Evolutionary conservation across 2,797 vertebrate genomes (phyloP).

Genomic region (Peromyscus attwateri): DNA sequence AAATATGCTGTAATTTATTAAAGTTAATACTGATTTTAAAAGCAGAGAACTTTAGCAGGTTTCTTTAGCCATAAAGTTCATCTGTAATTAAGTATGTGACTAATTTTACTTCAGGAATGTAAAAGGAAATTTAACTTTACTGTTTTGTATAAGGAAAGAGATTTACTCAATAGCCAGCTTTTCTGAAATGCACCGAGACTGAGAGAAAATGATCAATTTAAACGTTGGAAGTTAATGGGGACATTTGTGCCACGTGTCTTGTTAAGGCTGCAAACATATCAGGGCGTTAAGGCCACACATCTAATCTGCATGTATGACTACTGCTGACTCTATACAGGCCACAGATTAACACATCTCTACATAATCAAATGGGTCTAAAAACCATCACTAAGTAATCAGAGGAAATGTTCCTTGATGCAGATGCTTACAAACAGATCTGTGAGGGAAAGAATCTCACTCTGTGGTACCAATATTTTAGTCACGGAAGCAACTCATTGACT

Average conservation of each 20-base stretch:
- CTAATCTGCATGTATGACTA: not conserved
- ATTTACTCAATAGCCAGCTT: not conserved
- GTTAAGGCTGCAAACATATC: not conserved
- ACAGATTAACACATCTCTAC: not conserved
- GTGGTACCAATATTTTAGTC: not conserved
- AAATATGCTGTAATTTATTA: not conserved
- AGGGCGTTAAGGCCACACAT: not conserved
- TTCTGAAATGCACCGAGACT: not conserved
- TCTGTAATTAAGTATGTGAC: not conserved
- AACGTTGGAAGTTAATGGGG: too few species aligned
- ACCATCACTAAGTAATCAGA: not conserved
- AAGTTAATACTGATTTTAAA: not conserved
- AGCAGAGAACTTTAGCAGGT: not conserved
- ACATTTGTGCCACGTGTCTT: not conserved
- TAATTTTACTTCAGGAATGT: not conserved
- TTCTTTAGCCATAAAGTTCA: not conserved
- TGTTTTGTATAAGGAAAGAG: not conserved
- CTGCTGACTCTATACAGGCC: too few species aligned
- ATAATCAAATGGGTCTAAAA: too few species aligned
- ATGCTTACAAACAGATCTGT: not conserved
- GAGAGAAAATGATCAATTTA: too few species aligned
- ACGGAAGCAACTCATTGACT: not conserved
- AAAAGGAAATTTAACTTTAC: slow-evolving; percentile 15
- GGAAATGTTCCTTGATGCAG: not conserved
- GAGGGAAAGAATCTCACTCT: not conserved